phyloP scores from a whole-genome alignment of 2,888 invertebrate species.

The Himalopsyche anomala region DNA sequence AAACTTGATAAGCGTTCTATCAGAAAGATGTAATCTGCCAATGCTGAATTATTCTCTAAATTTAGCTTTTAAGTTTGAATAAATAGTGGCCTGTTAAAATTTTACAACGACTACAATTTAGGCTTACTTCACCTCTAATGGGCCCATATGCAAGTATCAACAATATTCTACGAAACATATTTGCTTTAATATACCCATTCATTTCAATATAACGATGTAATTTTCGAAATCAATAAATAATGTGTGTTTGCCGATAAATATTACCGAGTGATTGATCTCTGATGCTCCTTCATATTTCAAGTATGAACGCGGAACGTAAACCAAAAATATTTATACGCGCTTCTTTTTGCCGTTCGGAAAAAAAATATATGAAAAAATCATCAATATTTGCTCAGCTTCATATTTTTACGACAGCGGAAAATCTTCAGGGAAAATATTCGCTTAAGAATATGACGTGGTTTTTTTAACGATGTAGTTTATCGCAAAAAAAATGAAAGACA shows the following conservation, averaged over 20 bases:
- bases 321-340: conserved; percentile 36
- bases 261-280: not conserved
- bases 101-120: no score
- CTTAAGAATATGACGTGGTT: conserved; percentile 5
- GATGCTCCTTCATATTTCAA: not conserved
- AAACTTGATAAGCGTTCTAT: no score
- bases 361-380: conserved; percentile 36
- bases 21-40: no score
- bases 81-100: no score
- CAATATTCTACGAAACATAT: no score
- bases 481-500: not conserved
- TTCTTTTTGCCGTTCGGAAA: not conserved
- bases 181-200: not conserved
- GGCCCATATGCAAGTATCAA: no score
- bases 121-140: no score
- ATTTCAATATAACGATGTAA: not conserved
- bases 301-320: conserved; percentile 11
- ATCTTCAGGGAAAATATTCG: conserved; percentile 28
- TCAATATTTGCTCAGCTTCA: conserved; percentile 41
- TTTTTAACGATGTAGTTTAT: conserved; percentile 22
- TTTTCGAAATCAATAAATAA: not conserved
- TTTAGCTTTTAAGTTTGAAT: no score
- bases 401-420: conserved; percentile 44
- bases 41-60: no score
- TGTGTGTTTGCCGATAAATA: not conserved